Base-by-base conservation (phyloP, 2,797 vertebrate genomes). In the Champsocephalus gunnari region DNA sequence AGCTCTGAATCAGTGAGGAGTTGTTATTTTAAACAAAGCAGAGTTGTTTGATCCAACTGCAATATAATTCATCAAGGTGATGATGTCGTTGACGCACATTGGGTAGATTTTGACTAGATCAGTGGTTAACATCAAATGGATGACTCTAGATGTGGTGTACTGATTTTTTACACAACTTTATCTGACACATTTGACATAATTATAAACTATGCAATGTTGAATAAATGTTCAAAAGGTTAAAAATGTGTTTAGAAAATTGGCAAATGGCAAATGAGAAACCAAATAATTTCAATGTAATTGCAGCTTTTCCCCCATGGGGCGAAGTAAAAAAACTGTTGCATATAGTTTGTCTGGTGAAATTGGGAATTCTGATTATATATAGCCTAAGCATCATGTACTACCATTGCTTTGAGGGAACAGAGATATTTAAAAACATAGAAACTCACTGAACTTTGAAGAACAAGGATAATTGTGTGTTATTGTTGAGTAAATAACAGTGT, bases 21-120 rank as follows among this genome's bases (percentile, higher is more conserved):
- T 43, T 6, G 2, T 70, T 66, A 21, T 54, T 59, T 61, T 41
- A 34, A 75, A 68, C 48, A 43, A 21, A 0, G 4, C 34, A n/a
- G 28, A 17, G 17, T n/a, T 49, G 24, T 61, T 59, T 69, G n/a
- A 72, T 49, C 57, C 19, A 57, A 51, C 13, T 51, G 49, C 54
- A 17, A 21, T 17, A 9, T 24, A 13, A 64, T 50, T n/a, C 51
- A 3, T 68, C 51, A 21, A 17, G 55, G 41, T 28, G 28, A 28
- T 38, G 41, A 65, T 34, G 50, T 73, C 48, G 53, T 2, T 24
- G 12, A 50, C 55, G 28, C 13, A 24, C 9, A 13, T 50, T 9
- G 10, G 53, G 53, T 47, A 17, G 43, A 51, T 12, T 60, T 44
- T 21, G 21, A 71, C 24, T 43, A 32, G 19, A 41, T 53, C 34